Evolutionary conservation across 2,113 vertebrate species (phyloP), one percentile per base, ranked within the genome.

Genomic region (Tringa solitaria): DNA sequence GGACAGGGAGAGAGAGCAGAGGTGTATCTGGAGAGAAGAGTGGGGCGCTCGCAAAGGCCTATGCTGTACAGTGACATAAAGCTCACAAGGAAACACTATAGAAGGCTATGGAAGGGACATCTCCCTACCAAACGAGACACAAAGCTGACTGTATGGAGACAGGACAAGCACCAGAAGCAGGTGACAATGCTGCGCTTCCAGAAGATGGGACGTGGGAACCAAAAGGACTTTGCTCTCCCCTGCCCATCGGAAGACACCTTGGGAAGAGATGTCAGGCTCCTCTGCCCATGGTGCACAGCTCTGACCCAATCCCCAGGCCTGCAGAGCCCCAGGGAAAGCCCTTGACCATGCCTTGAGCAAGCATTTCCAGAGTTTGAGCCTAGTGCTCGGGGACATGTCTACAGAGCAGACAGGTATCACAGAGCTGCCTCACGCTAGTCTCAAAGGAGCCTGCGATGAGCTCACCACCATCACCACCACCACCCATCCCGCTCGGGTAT

Each of bases 11-110:
- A 78, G 45, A 43, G 69, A 74, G 46, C n/a, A 39, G 15, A 37
- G 23, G 13, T 14, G 76, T 6, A 3, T 3, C 23, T 20, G 39
- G 41, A 84, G 35, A 51, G 39, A 89, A 68, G 33, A 91, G 20
- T 1, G 10, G 54, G 39, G 23, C 0, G 0, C 26, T 56, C 0
- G 0, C 33, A 74, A 65, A 54, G 37, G 14, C 18, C 39, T 30
- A 12, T 10, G 5, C 43, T 24, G 30, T 9, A 9, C 0, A 61
- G 11, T 39, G 69, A 57, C 11, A 39, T 1, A 70, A 39, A 70
- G n/a, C 63, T 77, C 27, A 60, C 23, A 20, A 35, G 24, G 22
- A 28, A 79, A 57, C 4, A 9, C 21, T 3, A 14, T 0, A 39
- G 86, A 27, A 50, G 20, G 68, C 74, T 72, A 39, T 2, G 8